A percentile compares a stretch with the other conserved stretches of the same genome.
phyloP scores from a whole-genome alignment of 2,113 vertebrate genomes.

The Dermatemys mawii region DNA sequence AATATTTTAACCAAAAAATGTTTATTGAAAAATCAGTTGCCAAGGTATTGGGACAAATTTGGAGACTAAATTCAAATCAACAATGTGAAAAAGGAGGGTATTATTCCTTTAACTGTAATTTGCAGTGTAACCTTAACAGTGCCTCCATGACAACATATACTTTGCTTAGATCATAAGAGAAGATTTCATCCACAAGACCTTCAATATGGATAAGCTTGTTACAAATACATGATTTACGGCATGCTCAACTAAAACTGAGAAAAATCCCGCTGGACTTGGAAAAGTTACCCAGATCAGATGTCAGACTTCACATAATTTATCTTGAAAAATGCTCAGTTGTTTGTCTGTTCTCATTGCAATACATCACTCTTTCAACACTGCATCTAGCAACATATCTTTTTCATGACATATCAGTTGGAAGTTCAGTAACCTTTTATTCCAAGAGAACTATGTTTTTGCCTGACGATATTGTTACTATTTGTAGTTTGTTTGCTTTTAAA shows the following conservation, averaged over 20 bases:
- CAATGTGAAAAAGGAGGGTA: not conserved
- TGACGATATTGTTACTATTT: not conserved
- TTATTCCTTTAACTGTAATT: not conserved
- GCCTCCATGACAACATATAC: not conserved
- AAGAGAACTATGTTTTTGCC: not conserved
- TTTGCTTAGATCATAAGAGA: not conserved
- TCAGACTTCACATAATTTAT: not conserved
- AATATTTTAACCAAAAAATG: not conserved
- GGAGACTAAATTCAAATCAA: not conserved
- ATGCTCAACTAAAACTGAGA: not conserved
- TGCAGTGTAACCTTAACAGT: not conserved
- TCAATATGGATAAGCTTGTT: not conserved
- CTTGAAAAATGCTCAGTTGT: not conserved
- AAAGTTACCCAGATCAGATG: not conserved
- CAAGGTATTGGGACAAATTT: not conserved
- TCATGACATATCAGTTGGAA: not conserved
- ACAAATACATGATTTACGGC: not conserved
- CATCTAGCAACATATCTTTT: not conserved
- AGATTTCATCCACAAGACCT: not conserved
- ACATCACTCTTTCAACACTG: not conserved
- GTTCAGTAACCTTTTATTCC: not conserved
- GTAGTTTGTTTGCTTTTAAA: not conserved
- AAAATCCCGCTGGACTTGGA: not conserved
- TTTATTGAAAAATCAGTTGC: not conserved
- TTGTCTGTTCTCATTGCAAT: not conserved